Percentiles rank a stretch among this genome's conserved stretches.
phyloP scores from a whole-genome alignment of 2,113 vertebrate species.

The Thunnus maccoyii region DNA sequence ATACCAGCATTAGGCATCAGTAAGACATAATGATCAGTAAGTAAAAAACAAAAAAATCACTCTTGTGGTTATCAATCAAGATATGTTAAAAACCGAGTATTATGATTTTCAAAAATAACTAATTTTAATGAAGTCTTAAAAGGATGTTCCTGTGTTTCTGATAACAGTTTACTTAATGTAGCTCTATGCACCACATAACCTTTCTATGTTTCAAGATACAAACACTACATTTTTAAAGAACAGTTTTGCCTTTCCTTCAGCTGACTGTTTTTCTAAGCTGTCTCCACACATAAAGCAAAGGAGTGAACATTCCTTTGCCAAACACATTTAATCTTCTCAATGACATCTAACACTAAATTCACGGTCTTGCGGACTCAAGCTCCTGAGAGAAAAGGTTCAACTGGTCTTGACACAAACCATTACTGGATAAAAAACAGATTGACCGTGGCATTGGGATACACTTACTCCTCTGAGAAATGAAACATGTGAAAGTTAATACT shows the following conservation, averaged over 20 bases:
- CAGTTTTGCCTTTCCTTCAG: constrained; percentile 48
- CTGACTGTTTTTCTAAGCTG: constrained; percentile 56
- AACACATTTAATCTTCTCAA: constrained; percentile 70
- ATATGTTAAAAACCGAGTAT: neutral
- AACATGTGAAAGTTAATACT: constrained; percentile 75
- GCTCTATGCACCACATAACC: constrained; percentile 30
- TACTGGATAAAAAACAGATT: constrained; percentile 58
- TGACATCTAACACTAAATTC: constrained; percentile 59
- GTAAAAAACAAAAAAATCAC: neutral
- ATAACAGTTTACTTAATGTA: constrained; percentile 25
- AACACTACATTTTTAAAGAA: constrained; percentile 38
- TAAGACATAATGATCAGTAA: neutral
- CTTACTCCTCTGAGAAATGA: constrained; percentile 55
- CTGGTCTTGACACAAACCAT: constrained; percentile 72
- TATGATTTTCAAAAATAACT: constrained; percentile 3
- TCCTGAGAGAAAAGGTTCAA: constrained; percentile 67
- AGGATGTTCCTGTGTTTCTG: neutral
- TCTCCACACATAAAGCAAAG: constrained; percentile 59
- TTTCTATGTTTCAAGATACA: constrained; percentile 47
- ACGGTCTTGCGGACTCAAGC: constrained; percentile 28
- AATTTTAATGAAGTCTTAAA: constrained; percentile 15
- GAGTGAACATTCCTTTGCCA: constrained; percentile 49
- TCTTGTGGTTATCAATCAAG: neutral
- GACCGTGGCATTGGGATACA: constrained; percentile 66
- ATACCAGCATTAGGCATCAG: neutral